phyloP scores from a whole-genome alignment of 2,888 invertebrate species.

The Theristus sp. region DNA sequence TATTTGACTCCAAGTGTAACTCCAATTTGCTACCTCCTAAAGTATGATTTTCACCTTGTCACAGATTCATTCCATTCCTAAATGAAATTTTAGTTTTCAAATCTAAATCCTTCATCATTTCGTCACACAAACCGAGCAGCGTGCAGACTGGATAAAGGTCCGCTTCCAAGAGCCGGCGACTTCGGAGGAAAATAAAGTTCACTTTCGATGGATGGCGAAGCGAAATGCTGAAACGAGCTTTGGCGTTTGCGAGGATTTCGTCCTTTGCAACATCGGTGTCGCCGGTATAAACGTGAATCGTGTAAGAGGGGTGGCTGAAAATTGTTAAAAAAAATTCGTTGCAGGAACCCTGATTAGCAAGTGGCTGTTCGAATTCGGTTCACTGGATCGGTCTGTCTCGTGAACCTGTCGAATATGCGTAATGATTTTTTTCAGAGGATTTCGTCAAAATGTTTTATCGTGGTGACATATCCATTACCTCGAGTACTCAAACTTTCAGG shows the following conservation, averaged over 20 bases:
- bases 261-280: conserved; percentile 57
- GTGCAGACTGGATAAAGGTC: conserved; percentile 72
- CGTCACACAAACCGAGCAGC: conserved; percentile 47
- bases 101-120: no score
- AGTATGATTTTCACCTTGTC: no score
- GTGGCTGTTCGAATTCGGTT: not conserved
- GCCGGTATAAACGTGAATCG: conserved; percentile 70
- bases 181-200: conserved; percentile 57
- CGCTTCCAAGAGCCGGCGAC: conserved; percentile 60
- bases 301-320: conserved; percentile 37
- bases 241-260: conserved; percentile 57
- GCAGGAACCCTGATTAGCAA: not conserved
- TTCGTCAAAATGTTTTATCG: no score
- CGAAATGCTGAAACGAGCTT: conserved; percentile 40
- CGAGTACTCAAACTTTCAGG: no score
- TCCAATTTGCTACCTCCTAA: no score
- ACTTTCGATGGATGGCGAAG: conserved; percentile 37
- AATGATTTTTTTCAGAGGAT: no score
- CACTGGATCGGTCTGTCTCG: no score
- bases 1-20: no score
- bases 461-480: no score
- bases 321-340: not conserved
- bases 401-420: no score
- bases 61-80: no score
- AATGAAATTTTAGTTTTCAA: no score